Base-by-base conservation (phyloP, 2,797 vertebrate species). In the Paramormyrops hopkinsi region DNA sequence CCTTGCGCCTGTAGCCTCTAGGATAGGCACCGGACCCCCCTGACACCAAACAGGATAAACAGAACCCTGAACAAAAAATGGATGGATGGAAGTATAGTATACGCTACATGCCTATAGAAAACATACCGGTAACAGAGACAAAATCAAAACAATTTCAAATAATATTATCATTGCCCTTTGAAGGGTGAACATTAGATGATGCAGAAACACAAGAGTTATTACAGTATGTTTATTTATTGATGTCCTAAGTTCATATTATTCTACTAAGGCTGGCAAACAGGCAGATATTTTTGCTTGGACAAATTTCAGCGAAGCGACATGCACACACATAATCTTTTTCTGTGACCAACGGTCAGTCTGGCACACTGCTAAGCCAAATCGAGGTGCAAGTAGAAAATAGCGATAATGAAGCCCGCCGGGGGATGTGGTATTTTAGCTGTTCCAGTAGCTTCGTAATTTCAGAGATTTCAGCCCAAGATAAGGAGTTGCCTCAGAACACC, bases 161-260 rank as follows among this genome's bases (percentile, higher is more conserved):
- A 33, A 54, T 84, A 29, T 59, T 54, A 17, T 33, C 53, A 69
- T 50, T 85, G 44, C 3, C 59, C 82, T 69, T 53, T 73, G 29
- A 84, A 89, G 62, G 2, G 8, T 3, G 33, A 73, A 76, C 85
- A 54, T 76, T 22, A 22, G 11, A 53, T 53, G 25, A 59, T 14
- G 33, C 76, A 85, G 82, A 85, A 85, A 89, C 73, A 88, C 37
- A 83, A 54, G 12, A 33, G 1, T 37, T 50, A 9, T 53, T 89
- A n/a, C n/a, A n/a, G n/a, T n/a, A 22, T 22, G 83, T 89, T 86
- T 73, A 25, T 89, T 86, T 89, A 17, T 86, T 50, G 33, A 87
- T 76, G 29, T 54, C 83, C 59, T 25, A 29, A 11, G 50, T 76
- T 87, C 25, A 87, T 89, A 53, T 73, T 11, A 87, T 89, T 50